phyloP scores from a whole-genome alignment of 2,888 invertebrate genomes.

The Zaprionus lineosus region DNA sequence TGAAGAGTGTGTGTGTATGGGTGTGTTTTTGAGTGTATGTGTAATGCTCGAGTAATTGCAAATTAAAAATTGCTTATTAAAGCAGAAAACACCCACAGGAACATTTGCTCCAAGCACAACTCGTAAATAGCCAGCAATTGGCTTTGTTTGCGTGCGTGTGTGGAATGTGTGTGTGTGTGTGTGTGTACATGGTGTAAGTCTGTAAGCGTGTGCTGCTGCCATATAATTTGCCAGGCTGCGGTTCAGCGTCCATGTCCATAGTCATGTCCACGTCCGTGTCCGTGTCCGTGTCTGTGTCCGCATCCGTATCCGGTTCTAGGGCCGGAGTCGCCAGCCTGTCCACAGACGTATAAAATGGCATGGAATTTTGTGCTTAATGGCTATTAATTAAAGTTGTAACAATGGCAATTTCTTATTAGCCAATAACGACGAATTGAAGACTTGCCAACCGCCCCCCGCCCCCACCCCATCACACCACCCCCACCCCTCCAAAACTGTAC shows the following conservation, averaged over 20 bases:
- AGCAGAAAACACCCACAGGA: slow-evolving; percentile 54
- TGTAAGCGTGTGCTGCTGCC: slow-evolving; percentile 2
- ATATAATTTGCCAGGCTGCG: slow-evolving; percentile 41
- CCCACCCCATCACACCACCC: neutral
- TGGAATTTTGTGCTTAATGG: slow-evolving; percentile 61
- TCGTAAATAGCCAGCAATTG: slow-evolving; percentile 59
- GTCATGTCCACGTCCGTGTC: slow-evolving; percentile 14
- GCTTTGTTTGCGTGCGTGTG: slow-evolving; percentile 23
- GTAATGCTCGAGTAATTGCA: slow-evolving; percentile 69
- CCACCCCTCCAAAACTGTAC: neutral
- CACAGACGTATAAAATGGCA: slow-evolving; percentile 51
- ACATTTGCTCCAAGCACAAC: slow-evolving; percentile 17
- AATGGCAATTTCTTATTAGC: slow-evolving; percentile 68
- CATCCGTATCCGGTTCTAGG: neutral
- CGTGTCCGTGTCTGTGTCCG: slow-evolving; percentile 8
- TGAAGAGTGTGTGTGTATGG: neutral
- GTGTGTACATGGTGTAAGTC: slow-evolving; percentile 10
- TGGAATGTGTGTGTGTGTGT: slow-evolving; percentile 13
- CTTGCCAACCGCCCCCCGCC: slow-evolving; percentile 5
- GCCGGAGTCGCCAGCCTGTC: slow-evolving; percentile 37
- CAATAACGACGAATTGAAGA: slow-evolving; percentile 24
- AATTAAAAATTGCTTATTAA: slow-evolving; percentile 79
- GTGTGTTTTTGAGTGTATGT: neutral
- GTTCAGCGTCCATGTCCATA: slow-evolving; percentile 13
- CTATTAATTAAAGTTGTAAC: slow-evolving; percentile 71